A percentile compares a stretch with the other conserved stretches of the same genome.
phyloP scores from a whole-genome alignment of 2,113 vertebrate genomes.

The Cettia cetti region DNA sequence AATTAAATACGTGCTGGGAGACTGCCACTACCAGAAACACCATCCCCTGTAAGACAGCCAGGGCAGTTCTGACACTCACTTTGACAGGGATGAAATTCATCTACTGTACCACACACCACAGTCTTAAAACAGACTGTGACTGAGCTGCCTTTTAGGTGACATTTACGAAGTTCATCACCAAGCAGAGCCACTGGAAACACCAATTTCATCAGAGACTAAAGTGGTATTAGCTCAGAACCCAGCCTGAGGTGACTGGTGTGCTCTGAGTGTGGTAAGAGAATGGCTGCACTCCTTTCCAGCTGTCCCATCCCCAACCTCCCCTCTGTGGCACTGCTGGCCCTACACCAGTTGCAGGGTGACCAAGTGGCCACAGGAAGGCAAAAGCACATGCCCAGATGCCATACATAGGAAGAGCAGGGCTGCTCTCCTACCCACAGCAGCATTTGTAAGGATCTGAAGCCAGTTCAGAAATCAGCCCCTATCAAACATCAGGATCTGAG shows the following conservation, averaged over 20 bases:
- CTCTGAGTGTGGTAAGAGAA: background rate
- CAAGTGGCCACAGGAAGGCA: background rate
- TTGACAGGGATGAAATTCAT: background rate
- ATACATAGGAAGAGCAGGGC: accelerated
- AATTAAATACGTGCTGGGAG: background rate
- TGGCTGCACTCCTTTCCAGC: background rate
- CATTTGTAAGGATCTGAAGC: background rate
- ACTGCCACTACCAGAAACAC: background rate
- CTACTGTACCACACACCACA: background rate
- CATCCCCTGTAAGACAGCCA: background rate
- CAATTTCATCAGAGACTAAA: background rate
- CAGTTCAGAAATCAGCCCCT: background rate
- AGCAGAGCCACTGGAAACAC: background rate
- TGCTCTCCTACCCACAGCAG: background rate
- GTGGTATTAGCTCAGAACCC: background rate
- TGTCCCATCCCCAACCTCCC: background rate
- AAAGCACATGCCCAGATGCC: background rate
- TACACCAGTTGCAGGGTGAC: background rate
- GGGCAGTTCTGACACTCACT: background rate
- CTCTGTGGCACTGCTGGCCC: background rate
- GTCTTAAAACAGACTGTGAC: background rate
- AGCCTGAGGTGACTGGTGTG: background rate
- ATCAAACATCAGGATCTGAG: background rate
- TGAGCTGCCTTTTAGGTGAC: background rate
- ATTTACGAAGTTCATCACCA: background rate